Evolutionary conservation across 1,140 invertebrate species (phyloP), one percentile per base, ranked within the genome.

Genomic region (Alviniconcha marisindica): DNA sequence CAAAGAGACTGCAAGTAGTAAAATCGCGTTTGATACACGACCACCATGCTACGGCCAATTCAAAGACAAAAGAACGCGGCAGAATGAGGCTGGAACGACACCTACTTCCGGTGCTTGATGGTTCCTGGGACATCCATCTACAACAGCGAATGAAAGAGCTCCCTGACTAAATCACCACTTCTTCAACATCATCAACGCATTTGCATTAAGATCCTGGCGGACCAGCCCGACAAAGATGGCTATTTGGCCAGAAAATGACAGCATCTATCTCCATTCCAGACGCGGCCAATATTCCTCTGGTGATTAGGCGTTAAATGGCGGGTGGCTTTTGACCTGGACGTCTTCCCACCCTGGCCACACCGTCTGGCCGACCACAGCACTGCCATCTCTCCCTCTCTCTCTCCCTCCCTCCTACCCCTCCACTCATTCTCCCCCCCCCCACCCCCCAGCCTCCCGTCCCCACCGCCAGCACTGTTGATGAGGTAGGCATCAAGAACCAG

Each of bases 191-290:
- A 71, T 31, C 63, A 69, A 40, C 36, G 69, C 69, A 71, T 71
- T 71, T 71, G 69, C 69, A 24, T 71, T 21, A 24, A 71, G 36
- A 71, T 71, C 69, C 69, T 18, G 21, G 24, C 24, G 4, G n/a
- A 18, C 69, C 15, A 18, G 15, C 4, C 3, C 69, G 31, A 69
- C 33, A 71, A 71, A 42, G 69, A 71, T 21, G 69, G 69, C 36
- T 36, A 42, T 71, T 71, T 40, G 33, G 69, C 69, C 15, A 42
- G 69, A 71, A 71, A 71, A 71, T 71, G 69, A 71, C 69, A 28
- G 69, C 69, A 71, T 71, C 69, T 71, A 71, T 71, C 69, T 71
- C 69, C 69, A 71, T 71, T 40, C 31, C 69, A 71, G 69, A 71
- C 69, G 69, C 36, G 18, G 69, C 69, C 69, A 71, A 71, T 71